A percentile compares a stretch with the other conserved stretches of the same genome.
These are phyloP conservation scores for Hyla sarda DNA, from an alignment of 2,113 vertebrate genomes.

Conservation along the genomic window DNA sequence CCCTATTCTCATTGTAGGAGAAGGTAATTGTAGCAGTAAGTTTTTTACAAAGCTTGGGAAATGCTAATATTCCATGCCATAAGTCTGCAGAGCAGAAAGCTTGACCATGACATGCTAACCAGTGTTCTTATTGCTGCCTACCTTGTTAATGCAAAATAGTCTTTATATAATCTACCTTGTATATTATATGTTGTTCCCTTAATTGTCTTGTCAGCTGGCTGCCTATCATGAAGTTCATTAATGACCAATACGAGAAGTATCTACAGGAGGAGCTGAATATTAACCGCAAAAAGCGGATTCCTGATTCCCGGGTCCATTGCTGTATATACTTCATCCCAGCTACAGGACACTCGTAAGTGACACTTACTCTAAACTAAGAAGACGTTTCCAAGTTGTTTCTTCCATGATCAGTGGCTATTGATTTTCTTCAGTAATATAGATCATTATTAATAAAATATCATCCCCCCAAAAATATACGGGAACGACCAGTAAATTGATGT, in stretches of 20 bases:
- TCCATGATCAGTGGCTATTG: not conserved
- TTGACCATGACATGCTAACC: not conserved
- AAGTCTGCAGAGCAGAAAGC: not conserved
- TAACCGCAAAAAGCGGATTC: conserved; percentile 93
- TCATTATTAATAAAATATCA: not conserved
- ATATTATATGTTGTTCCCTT: not conserved
- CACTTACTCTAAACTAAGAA: not conserved
- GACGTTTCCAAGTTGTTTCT: not conserved
- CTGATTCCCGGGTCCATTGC: conserved; percentile 94
- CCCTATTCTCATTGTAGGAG: no score
- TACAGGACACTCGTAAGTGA: conserved; percentile 92
- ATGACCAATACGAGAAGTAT: conserved; percentile 96
- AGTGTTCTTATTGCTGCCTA: not conserved
- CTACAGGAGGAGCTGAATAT: conserved; percentile 96
- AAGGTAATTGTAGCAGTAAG: no score
- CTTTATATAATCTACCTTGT: not conserved
- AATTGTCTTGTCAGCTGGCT: conserved; percentile 81
- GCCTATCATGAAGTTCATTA: conserved; percentile 99
- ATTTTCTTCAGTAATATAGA: not conserved
- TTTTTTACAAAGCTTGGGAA: no score
- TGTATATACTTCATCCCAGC: conserved; percentile 99
- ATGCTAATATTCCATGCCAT: not conserved
- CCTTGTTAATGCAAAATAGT: not conserved
- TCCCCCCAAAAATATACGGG: no score
- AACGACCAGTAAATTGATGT: no score